phyloP scores from a whole-genome alignment of 2,113 vertebrate species.

The Gallinago undulata region DNA sequence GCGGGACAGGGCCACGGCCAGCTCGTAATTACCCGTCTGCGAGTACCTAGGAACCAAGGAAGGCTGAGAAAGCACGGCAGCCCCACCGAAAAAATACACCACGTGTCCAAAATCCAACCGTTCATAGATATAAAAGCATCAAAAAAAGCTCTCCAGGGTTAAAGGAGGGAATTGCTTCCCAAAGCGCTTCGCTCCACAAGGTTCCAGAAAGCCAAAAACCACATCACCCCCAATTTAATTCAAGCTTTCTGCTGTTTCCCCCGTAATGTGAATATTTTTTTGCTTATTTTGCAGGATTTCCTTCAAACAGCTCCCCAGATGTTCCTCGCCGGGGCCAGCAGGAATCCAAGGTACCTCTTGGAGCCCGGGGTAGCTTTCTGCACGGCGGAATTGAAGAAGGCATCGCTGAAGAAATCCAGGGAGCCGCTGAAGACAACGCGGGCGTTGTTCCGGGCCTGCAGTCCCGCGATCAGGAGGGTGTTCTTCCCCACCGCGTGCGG shows the following conservation, averaged over 20 bases:
- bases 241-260: neutral
- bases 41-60: conserved; percentile 69
- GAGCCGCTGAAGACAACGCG: conserved; percentile 96
- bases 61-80: neutral
- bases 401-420: conserved; percentile 94
- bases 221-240: accelerated
- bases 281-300: neutral
- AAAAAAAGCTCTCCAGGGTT: too few species aligned
- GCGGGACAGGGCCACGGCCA: conserved; percentile 89
- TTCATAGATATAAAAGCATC: accelerated
- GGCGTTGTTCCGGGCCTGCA: conserved; percentile 96
- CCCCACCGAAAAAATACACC: neutral
- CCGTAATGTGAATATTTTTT: accelerated
- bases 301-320: accelerated
- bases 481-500: conserved; percentile 97
- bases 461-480: conserved; percentile 93
- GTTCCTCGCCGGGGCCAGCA: accelerated
- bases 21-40: conserved; percentile 90
- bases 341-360: conserved; percentile 76
- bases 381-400: conserved; percentile 93
- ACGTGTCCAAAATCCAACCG: accelerated
- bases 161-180: neutral
- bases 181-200: accelerated
- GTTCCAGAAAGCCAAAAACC: neutral
- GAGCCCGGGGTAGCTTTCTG: conserved; percentile 89